phyloP scores from a whole-genome alignment of 2,888 invertebrate genomes.

The Drosophila rubida region DNA sequence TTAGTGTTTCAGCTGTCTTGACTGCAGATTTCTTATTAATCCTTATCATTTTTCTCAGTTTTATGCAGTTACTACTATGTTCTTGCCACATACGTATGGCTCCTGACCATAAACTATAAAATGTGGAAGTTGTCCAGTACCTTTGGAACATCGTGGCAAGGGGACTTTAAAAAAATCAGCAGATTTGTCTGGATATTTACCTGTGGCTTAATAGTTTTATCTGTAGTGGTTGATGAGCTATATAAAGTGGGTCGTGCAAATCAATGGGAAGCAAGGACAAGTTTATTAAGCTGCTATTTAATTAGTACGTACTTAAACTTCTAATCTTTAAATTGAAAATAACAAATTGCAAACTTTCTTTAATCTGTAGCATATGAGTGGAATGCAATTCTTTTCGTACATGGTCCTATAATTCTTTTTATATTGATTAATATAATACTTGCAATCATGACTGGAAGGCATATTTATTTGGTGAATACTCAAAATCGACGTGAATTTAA shows the following conservation, averaged over 20 bases:
- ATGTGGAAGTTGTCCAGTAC: conserved; percentile 6
- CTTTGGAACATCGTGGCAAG: background rate
- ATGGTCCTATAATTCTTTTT: conserved; percentile 7
- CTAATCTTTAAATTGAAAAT: no score
- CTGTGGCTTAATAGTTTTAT: background rate
- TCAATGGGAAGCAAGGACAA: background rate
- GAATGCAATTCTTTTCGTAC: conserved; percentile 1
- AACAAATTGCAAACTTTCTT: no score
- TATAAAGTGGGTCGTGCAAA: background rate
- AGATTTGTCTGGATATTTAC: conserved; percentile 4
- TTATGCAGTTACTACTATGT: background rate
- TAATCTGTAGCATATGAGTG: conserved; percentile 1
- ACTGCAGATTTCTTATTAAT: no score
- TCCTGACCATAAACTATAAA: conserved; percentile 16
- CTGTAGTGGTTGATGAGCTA: background rate
- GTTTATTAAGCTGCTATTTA: background rate
- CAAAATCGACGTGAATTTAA: background rate
- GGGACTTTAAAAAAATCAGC: conserved; percentile 2
- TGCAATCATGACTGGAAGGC: conserved; percentile 2
- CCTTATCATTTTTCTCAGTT: background rate
- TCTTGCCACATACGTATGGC: conserved; percentile 11
- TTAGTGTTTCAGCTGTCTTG: no score
- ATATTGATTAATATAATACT: conserved; percentile 9
- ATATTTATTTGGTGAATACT: background rate
- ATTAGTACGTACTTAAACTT: background rate